phyloP scores from a whole-genome alignment of 2,113 vertebrate species.

The Lagopus leucura region DNA sequence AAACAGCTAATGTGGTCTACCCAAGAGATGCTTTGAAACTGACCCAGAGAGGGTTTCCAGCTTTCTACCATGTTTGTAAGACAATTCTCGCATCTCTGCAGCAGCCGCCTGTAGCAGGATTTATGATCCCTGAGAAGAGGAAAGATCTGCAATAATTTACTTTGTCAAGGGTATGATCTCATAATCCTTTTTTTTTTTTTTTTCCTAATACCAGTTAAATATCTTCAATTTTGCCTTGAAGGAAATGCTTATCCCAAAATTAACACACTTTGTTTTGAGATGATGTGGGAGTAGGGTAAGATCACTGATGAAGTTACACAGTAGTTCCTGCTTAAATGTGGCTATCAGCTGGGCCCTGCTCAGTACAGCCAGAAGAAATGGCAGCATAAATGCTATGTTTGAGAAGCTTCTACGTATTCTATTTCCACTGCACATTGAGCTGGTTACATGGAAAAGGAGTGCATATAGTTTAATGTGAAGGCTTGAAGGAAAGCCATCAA shows the following conservation, averaged over 20 bases:
- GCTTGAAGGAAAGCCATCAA: not conserved
- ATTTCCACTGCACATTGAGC: not conserved
- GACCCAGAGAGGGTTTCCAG: not conserved
- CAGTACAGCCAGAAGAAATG: not conserved
- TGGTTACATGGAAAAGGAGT: not conserved
- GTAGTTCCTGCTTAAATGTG: not conserved
- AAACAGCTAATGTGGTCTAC: not conserved
- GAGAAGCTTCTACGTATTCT: not conserved
- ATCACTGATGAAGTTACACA: not conserved
- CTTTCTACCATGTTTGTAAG: fast-evolving
- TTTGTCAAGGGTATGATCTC: not conserved
- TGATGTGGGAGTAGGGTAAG: not conserved
- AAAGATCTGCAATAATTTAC: not conserved
- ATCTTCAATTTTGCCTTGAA: not conserved
- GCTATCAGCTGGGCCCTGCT: not conserved
- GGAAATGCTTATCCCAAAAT: not conserved
- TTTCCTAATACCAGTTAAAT: not conserved
- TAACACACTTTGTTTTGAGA: not conserved
- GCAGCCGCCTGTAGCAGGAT: not conserved
- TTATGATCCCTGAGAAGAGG: not conserved
- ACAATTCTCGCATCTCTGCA: not conserved
- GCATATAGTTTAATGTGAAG: not conserved
- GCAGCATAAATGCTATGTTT: not conserved
- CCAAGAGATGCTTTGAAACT: not conserved
- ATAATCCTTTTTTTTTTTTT: not conserved